Conservation (phyloP, 2,888 invertebrate genomes). For the Nomada ruficornis region DNA sequence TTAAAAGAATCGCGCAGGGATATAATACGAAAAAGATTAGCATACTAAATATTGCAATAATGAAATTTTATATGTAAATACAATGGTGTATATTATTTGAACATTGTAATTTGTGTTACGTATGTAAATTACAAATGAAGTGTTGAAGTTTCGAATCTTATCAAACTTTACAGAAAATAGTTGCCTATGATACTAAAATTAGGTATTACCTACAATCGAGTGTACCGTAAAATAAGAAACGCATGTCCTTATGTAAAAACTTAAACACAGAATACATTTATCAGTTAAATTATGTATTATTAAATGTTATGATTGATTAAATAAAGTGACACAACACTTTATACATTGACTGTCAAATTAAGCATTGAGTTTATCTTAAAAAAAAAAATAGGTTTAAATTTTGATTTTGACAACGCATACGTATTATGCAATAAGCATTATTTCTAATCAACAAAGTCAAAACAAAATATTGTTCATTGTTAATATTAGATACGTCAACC, state of each 20-base stretch:
- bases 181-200: slow-evolving; percentile 82
- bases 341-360: slow-evolving; percentile 75
- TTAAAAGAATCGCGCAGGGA: slow-evolving; percentile 48
- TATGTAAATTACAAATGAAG: slow-evolving; percentile 80
- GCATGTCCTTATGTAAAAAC: slow-evolving; percentile 83
- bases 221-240: slow-evolving; percentile 82
- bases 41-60: slow-evolving; percentile 65
- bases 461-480: not conserved
- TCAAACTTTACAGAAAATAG: slow-evolving; percentile 82
- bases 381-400: slow-evolving; percentile 24
- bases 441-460: not conserved
- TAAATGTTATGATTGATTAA: slow-evolving; percentile 84
- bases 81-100: slow-evolving; percentile 61
- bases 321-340: slow-evolving; percentile 84
- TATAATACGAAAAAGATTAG: slow-evolving; percentile 50
- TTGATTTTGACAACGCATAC: not conserved
- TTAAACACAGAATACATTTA: slow-evolving; percentile 80
- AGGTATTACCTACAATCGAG: slow-evolving; percentile 80
- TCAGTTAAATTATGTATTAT: slow-evolving; percentile 84
- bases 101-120: slow-evolving; percentile 74
- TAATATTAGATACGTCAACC: not conserved
- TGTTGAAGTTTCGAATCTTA: slow-evolving; percentile 82
- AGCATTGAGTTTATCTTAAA: slow-evolving; percentile 11
- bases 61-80: slow-evolving; percentile 71
- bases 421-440: not conserved